Percentiles rank a stretch among this genome's conserved stretches.
Evolutionary conservation across 2,113 vertebrate genomes (phyloP).

Genomic region (Ornithorhynchus anatinus): DNA sequence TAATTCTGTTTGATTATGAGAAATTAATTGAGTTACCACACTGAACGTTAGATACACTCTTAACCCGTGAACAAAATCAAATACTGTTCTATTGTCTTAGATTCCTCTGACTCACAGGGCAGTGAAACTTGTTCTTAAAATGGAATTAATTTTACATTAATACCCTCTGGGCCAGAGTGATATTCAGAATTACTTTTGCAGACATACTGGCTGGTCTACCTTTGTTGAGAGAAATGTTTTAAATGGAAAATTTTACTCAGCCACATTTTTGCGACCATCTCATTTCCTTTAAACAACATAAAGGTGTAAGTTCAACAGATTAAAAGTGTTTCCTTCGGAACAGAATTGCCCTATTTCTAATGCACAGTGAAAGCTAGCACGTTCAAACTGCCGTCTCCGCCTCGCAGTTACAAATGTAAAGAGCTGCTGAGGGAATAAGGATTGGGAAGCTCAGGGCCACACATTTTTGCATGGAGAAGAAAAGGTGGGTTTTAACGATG

Average conservation of each 20-base stretch:
- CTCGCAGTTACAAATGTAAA: too few relatives aligned
- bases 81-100: slow-evolving; percentile 13
- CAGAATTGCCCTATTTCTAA: too few relatives aligned
- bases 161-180: slow-evolving; percentile 3
- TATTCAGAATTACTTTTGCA: background rate
- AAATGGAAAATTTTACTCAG: background rate
- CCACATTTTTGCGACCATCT: too few relatives aligned
- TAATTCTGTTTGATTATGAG: slow-evolving; percentile 22
- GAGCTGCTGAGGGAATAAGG: too few relatives aligned
- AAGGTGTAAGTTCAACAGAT: too few relatives aligned
- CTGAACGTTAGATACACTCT: background rate
- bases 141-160: slow-evolving; percentile 24
- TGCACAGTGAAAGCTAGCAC: too few relatives aligned
- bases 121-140: slow-evolving; percentile 19
- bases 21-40: slow-evolving; percentile 24
- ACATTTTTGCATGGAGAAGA: too few relatives aligned
- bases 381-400: too few relatives aligned
- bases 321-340: too few relatives aligned
- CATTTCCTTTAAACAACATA: too few relatives aligned
- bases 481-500: too few relatives aligned
- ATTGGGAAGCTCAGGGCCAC: too few relatives aligned
- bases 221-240: background rate
- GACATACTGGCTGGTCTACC: background rate
- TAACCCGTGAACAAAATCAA: slow-evolving; percentile 8
- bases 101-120: slow-evolving; percentile 10